These are phyloP conservation scores for Monopterus albus DNA, from an alignment of 2,113 vertebrate genomes.

Conservation along the genomic window DNA sequence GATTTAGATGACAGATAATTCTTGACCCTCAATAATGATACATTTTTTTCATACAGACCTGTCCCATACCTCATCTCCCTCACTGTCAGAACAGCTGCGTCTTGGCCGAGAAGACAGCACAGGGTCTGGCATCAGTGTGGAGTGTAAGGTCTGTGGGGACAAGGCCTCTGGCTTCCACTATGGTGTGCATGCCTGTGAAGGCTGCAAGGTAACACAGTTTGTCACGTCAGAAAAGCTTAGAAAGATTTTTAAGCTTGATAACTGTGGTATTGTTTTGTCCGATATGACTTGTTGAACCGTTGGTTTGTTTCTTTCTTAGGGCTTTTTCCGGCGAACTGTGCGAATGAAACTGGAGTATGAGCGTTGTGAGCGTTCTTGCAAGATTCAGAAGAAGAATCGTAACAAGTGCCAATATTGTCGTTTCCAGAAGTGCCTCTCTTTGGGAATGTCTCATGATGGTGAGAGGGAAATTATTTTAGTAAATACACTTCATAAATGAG, in stretches of 20 bases:
- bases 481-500: neutral
- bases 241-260: neutral
- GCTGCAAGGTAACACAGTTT: slow-evolving; percentile 89
- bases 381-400: slow-evolving; percentile 97
- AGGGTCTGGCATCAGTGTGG: slow-evolving; percentile 86
- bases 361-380: slow-evolving; percentile 93
- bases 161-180: slow-evolving; percentile 98
- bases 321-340: slow-evolving; percentile 96
- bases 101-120: slow-evolving; percentile 85
- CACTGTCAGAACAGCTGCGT: slow-evolving; percentile 91
- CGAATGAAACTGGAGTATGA: slow-evolving; percentile 98
- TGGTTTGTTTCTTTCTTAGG: slow-evolving; percentile 77
- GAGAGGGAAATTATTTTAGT: slow-evolving; percentile 56
- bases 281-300: slow-evolving; percentile 1
- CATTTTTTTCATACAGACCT: slow-evolving; percentile 79
- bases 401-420: slow-evolving; percentile 99
- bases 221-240: neutral
- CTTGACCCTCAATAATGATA: neutral
- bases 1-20: neutral
- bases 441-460: slow-evolving; percentile 99
- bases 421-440: slow-evolving; percentile 96
- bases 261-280: neutral
- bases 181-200: slow-evolving; percentile 96
- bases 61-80: slow-evolving; percentile 88
- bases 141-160: slow-evolving; percentile 96